Evolutionary conservation across 2,113 vertebrate genomes (phyloP), one percentile per base, ranked within the genome.

Genomic region (Carollia perspicillata): DNA sequence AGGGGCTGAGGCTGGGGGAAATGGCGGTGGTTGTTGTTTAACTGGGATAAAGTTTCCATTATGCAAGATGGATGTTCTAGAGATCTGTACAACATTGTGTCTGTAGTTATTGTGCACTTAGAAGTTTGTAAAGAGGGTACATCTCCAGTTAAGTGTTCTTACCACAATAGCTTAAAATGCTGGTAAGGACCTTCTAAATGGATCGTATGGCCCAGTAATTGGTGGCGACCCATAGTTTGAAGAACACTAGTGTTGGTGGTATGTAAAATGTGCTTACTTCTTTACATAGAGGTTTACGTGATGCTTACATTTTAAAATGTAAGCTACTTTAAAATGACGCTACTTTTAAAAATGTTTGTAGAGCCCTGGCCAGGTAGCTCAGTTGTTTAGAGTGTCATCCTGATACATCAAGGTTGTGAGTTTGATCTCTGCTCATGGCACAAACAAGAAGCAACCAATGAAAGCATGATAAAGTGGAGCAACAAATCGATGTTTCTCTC

Each of bases 231-330:
- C 26, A 10, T 51, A 84, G 13, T 88, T 90, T 87, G 44, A 75
- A 51, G 58, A 71, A 60, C 35, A 17, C 18, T 33, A 44, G 28
- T 28, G 20, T 84, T 40, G 35, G 35, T 78, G 66, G 23, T 65
- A n/a, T 35, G 28, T 94, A 35, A 95, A 90, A 80, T 78, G 13
- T 90, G 42, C 28, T 96, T 95, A 30, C 47, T 95, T 88, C 40
- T 94, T 90, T 86, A 72, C 37, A 2, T 89, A 51, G 65, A 93
- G 10, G 60, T 30, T 91, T 94, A 53, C 18, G 6, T 3, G 11
- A 30, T 55, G 20, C 53, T 55, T 55, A 22, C 53, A 55, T 55
- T 55, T 55, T 22, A 55, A 55, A 55, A 55, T 53, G 13, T 79
- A 87, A 92, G 69, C 35, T 37, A 86, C 86, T 55, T 55, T 55